phyloP scores from a whole-genome alignment of 2,113 vertebrate genomes.

The Sprattus sprattus region DNA sequence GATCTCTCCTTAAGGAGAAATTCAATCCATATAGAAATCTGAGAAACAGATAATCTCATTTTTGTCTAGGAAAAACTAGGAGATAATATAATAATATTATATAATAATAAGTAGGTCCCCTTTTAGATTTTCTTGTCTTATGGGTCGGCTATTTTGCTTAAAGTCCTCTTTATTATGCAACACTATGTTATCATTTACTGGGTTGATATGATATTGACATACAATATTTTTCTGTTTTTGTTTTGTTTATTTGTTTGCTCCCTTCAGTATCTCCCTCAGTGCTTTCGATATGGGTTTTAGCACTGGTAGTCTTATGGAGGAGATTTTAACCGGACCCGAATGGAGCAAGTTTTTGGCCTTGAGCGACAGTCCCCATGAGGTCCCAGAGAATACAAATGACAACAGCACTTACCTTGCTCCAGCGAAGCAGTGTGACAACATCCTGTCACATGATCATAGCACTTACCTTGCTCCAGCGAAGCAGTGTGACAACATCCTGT shows the following conservation, averaged over 20 bases:
- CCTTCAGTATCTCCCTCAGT: constrained; percentile 26
- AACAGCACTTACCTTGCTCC: neutral
- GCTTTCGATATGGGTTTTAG: constrained; percentile 64
- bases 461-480: too few species aligned
- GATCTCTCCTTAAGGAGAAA: too few species aligned
- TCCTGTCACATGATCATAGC: neutral
- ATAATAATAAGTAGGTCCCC: too few species aligned
- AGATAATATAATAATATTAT: too few species aligned
- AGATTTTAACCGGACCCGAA: constrained; percentile 66
- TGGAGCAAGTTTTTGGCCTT: constrained; percentile 62
- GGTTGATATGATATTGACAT: neutral
- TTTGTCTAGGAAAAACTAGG: too few species aligned
- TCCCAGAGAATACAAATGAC: constrained; percentile 1
- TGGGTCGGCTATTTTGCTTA: neutral
- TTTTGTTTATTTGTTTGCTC: neutral
- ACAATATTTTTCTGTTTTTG: neutral
- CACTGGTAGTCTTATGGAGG: constrained; percentile 67
- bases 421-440: neutral
- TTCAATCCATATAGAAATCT: too few species aligned
- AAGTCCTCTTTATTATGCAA: neutral
- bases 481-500: too few species aligned
- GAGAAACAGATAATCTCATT: too few species aligned
- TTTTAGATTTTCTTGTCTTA: neutral
- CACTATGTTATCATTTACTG: neutral
- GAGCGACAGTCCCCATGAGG: constrained; percentile 4